Base-by-base conservation (phyloP, 2,113 vertebrate species). In the Nycticorax nycticorax region DNA sequence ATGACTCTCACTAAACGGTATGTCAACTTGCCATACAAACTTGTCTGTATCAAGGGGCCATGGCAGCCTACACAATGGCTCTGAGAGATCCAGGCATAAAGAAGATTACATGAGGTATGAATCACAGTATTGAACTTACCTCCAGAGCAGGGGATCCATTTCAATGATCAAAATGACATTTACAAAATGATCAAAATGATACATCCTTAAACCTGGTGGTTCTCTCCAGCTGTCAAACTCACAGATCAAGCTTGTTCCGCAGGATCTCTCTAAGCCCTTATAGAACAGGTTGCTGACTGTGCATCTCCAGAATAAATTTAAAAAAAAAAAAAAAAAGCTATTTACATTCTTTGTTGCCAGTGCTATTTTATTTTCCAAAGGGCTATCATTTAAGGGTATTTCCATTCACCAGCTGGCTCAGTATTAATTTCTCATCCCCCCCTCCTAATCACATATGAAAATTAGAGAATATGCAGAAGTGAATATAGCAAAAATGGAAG, bases 11-110 rank as follows among this genome's bases (percentile, higher is more conserved):
- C 15, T 32, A 28, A 50, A 33, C 2, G 27, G 32, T 8, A 39
- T 24, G 9, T 37, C 26, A 85, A 33, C 12, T 64, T 55, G 32
- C 12, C 16, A 62, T 22, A 33, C 18, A 57, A 85, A 28, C 18
- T 60, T 1, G 0, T 1, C 4, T 0, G 0, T n/a, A 18, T 14
- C 0, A 0, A 28, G 22, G 16, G 8, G 50, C 41, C 4, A 2
- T 28, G 13, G 41, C 32, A 68, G 33, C 17, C 69, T 63, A 43
- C 8, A 18, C 5, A 76, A 27, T 3, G 12, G 16, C 26, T 82
- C 26, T 52, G 35, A 19, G 59, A 88, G 27, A 77, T 21, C 30
- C 16, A 62, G 22, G 18, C 56, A 43, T 35, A 13, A 62, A 82
- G 15, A 88, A 56, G 75, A 33, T 26, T 6, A 15, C 9, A 4